Conservation (phyloP, 2,888 invertebrate genomes). For the Sisyra nigra region DNA sequence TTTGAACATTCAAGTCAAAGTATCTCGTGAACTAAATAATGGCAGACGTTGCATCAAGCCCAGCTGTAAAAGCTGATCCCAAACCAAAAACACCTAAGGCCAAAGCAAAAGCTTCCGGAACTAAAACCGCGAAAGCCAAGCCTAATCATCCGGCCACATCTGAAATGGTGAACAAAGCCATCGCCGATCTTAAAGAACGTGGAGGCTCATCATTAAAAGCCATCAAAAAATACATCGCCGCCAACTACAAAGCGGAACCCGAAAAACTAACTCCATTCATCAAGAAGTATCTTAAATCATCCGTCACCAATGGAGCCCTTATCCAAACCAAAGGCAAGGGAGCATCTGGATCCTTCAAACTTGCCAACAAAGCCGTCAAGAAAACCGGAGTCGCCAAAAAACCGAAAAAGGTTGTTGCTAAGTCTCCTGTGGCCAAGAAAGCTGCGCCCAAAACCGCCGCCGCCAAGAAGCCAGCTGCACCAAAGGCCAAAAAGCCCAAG, state of each 20-base stretch:
- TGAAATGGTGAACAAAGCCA: slow-evolving; percentile 40
- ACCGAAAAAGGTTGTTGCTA: too few relatives aligned
- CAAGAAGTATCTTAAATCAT: slow-evolving; percentile 28
- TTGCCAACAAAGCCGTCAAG: too few relatives aligned
- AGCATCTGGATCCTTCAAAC: too few relatives aligned
- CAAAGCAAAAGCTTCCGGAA: background rate
- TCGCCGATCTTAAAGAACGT: slow-evolving; percentile 33
- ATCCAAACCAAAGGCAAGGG: slow-evolving; percentile 19
- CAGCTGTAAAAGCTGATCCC: background rate
- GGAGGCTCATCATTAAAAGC: slow-evolving; percentile 38
- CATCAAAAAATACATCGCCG: slow-evolving; percentile 45
- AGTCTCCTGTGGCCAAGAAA: too few relatives aligned
- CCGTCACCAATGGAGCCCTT: slow-evolving; percentile 30
- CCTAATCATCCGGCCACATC: slow-evolving; percentile 31
- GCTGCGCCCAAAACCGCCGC: too few relatives aligned
- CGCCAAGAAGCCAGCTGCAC: too few relatives aligned
- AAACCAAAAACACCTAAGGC: too few relatives aligned
- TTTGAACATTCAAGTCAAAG: background rate
- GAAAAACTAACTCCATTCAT: slow-evolving; percentile 28
- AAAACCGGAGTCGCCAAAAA: too few relatives aligned
- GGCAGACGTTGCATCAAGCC: background rate
- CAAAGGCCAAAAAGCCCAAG: too few relatives aligned
- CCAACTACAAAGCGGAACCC: slow-evolving; percentile 37
- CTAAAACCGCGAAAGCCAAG: slow-evolving; percentile 10
- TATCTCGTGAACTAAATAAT: background rate